Percentiles rank a stretch among this genome's conserved stretches.
Conservation (phyloP, 2,797 vertebrate species). For the Protonibea diacanthus region DNA sequence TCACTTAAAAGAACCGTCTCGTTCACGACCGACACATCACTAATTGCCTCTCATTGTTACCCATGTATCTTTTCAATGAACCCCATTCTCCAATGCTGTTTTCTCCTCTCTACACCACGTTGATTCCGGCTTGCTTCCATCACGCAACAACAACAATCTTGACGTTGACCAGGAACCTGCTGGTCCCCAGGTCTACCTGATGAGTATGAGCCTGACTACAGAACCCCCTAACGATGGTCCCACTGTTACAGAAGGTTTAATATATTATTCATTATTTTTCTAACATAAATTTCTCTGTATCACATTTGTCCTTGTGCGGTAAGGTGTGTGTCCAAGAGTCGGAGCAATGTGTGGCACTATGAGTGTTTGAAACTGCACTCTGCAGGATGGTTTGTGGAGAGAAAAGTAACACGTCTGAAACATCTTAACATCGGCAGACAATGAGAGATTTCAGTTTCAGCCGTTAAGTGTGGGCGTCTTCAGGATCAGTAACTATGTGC, state of each 20-base stretch:
- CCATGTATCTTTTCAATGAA: constrained; percentile 51
- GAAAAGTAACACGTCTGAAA: constrained; percentile 1
- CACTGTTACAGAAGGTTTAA: constrained; percentile 85
- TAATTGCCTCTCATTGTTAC: constrained; percentile 24
- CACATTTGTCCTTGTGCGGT: constrained; percentile 50
- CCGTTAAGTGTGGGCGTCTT: neutral
- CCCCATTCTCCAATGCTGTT: constrained; percentile 60
- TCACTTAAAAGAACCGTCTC: too few relatives aligned
- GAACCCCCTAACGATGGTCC: constrained; percentile 83
- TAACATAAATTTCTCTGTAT: constrained; percentile 55
- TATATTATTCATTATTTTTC: constrained; percentile 51
- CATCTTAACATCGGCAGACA: constrained; percentile 18
- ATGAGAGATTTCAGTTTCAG: constrained; percentile 10
- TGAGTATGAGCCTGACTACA: constrained; percentile 87
- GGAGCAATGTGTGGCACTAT: constrained; percentile 10
- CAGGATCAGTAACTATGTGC: neutral
- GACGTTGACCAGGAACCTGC: constrained; percentile 75
- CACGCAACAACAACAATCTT: constrained; percentile 61
- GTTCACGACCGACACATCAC: too few relatives aligned
- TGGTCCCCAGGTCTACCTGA: constrained; percentile 78
- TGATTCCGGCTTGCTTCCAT: constrained; percentile 50
- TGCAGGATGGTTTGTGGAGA: neutral
- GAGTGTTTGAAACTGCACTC: constrained; percentile 36
- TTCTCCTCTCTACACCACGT: constrained; percentile 54
- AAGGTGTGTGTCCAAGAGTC: constrained; percentile 45